A percentile compares a stretch with the other conserved stretches of the same genome.
Evolutionary conservation across 2,888 invertebrate species (phyloP).

Genomic region (Magallana nippona): DNA sequence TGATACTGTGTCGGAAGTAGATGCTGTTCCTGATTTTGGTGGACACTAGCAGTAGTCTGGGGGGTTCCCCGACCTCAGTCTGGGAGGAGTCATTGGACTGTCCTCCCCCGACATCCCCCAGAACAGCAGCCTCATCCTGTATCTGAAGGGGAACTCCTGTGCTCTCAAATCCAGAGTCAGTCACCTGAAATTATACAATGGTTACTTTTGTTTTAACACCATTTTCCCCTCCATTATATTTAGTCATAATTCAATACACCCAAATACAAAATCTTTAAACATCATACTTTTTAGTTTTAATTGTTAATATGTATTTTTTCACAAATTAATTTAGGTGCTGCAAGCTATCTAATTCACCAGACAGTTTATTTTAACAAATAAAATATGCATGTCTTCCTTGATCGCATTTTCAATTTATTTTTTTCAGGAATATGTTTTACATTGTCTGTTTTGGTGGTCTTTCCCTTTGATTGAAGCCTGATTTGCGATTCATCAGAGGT

Average conservation of each 20-base stretch:
- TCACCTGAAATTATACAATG: background rate
- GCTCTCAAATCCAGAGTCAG: slow-evolving; percentile 10
- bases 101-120: slow-evolving; percentile 14
- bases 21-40: slow-evolving; percentile 77
- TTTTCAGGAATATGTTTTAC: background rate
- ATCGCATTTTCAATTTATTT: too few species aligned
- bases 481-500: background rate
- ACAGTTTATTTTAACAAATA: too few species aligned
- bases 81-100: slow-evolving; percentile 1
- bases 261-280: too few species aligned
- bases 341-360: too few species aligned
- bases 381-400: too few species aligned
- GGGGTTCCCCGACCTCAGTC: slow-evolving; percentile 40
- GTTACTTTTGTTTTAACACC: background rate
- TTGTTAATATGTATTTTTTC: too few species aligned
- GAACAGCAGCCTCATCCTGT: slow-evolving; percentile 27
- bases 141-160: background rate
- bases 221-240: background rate
- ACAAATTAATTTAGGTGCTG: too few species aligned
- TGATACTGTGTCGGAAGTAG: slow-evolving; percentile 72
- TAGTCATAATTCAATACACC: background rate
- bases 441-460: background rate
- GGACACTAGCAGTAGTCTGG: slow-evolving; percentile 78
- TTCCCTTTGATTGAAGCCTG: background rate
- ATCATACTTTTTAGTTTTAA: too few species aligned